Conservation (phyloP, 2,888 invertebrate species). For the Netelia fuscicornis region DNA sequence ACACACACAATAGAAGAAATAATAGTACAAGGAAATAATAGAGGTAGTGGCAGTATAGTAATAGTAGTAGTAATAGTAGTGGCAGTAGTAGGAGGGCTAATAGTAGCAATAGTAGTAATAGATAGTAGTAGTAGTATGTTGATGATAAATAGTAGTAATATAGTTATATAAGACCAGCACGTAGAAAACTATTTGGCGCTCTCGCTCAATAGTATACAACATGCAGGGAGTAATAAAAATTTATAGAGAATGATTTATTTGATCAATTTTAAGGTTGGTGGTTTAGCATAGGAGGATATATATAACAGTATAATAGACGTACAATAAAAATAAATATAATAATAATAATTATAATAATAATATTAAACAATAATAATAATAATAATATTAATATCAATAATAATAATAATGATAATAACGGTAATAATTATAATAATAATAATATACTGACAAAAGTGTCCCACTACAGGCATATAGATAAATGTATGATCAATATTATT, state of each 20-base stretch:
- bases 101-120: conserved; percentile 22
- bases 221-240: conserved; percentile 74
- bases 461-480: conserved; percentile 69
- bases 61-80: conserved; percentile 7
- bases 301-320: conserved; percentile 68
- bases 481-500: conserved; percentile 54
- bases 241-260: conserved; percentile 79
- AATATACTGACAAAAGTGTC: conserved; percentile 67
- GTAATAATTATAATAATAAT: conserved; percentile 64
- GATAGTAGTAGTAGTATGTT: conserved; percentile 40
- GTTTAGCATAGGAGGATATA: conserved; percentile 75
- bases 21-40: not conserved
- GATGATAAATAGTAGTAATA: conserved; percentile 38
- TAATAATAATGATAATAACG: conserved; percentile 29
- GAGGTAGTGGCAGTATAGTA: conserved; percentile 11
- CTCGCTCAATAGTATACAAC: conserved; percentile 67
- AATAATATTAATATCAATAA: conserved; percentile 49
- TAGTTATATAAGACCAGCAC: conserved; percentile 58
- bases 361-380: conserved; percentile 28
- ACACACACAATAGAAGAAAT: not conserved
- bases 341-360: conserved; percentile 7
- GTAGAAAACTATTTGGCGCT: conserved; percentile 60
- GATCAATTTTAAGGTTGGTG: conserved; percentile 77
- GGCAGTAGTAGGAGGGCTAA: conserved; percentile 9
- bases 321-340: conserved; percentile 62